Conservation (phyloP, 2,888 invertebrate species). For the Amphipoea oculea region DNA sequence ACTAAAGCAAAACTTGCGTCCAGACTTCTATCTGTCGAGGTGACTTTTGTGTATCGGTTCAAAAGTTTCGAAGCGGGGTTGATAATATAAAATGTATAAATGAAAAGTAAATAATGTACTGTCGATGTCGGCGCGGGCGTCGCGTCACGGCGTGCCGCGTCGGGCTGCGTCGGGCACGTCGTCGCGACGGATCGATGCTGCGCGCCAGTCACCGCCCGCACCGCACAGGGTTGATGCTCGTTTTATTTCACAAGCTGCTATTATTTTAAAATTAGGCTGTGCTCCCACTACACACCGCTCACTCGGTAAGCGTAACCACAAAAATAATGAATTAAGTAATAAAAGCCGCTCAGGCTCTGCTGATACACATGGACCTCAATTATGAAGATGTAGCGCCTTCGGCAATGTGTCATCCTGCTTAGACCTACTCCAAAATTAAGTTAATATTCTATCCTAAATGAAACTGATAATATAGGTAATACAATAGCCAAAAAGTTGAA, state of each 20-base stretch:
- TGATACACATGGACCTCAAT: background rate
- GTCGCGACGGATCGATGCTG: constrained; percentile 79
- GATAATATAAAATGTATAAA: constrained; percentile 54
- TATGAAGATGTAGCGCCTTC: background rate
- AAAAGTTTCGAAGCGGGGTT: constrained; percentile 41
- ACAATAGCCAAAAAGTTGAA: background rate
- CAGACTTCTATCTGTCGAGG: constrained; percentile 15
- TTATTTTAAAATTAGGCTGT: constrained; percentile 50
- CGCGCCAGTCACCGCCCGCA: constrained; percentile 61
- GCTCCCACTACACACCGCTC: background rate
- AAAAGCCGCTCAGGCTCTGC: background rate
- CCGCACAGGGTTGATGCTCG: constrained; percentile 58
- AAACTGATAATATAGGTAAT: too few species aligned
- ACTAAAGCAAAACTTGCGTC: background rate
- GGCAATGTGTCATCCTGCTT: background rate
- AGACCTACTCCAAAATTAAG: background rate
- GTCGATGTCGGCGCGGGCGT: constrained; percentile 69
- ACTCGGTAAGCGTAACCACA: constrained; percentile 5
- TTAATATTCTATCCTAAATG: background rate
- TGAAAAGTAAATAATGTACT: constrained; percentile 65
- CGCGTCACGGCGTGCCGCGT: constrained; percentile 39
- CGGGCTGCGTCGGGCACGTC: constrained; percentile 38
- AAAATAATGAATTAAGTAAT: background rate
- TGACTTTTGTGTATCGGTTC: constrained; percentile 44
- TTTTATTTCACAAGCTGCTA: constrained; percentile 46